These are phyloP conservation scores for Eumeta japonica DNA, from an alignment of 1,140 invertebrate species.

Conservation along the genomic window DNA sequence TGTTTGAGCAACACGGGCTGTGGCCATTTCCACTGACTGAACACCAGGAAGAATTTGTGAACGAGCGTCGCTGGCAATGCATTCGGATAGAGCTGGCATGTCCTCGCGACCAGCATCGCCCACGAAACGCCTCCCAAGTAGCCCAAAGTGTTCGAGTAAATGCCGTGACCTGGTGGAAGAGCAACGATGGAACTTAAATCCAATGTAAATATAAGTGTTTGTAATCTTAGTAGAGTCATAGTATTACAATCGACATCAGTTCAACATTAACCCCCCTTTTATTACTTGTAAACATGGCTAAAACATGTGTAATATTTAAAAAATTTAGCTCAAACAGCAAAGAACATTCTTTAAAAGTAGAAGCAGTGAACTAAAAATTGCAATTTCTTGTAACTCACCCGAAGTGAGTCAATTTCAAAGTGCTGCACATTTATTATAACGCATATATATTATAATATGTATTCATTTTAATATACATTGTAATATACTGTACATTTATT, in stretches of 20 bases:
- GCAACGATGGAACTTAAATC: conserved; percentile 13
- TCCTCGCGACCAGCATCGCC: conserved; percentile 98
- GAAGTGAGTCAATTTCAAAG: too few species aligned
- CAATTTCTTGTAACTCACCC: too few species aligned
- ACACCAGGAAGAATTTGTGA: conserved; percentile 98
- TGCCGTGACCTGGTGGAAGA: conserved; percentile 76
- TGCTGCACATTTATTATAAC: too few species aligned
- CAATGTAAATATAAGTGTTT: conserved; percentile 1
- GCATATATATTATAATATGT: too few species aligned
- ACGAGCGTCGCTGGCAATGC: conserved; percentile 91
- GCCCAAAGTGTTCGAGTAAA: conserved; percentile 97
- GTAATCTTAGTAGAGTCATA: not conserved
- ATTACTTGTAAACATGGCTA: too few species aligned
- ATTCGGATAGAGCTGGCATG: conserved; percentile 98
- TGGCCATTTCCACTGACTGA: conserved; percentile 97
- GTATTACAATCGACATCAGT: not conserved
- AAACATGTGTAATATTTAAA: not conserved
- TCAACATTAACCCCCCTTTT: not conserved
- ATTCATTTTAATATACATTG: too few species aligned
- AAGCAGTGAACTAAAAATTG: too few species aligned
- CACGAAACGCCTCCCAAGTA: conserved; percentile 98
- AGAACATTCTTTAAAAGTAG: too few species aligned
- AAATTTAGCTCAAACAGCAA: not conserved
- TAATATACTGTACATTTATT: too few species aligned
- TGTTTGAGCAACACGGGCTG: conserved; percentile 94